Evolutionary conservation across 2,888 invertebrate species (phyloP).

Genomic region (Caenorhabditis sp.): DNA sequence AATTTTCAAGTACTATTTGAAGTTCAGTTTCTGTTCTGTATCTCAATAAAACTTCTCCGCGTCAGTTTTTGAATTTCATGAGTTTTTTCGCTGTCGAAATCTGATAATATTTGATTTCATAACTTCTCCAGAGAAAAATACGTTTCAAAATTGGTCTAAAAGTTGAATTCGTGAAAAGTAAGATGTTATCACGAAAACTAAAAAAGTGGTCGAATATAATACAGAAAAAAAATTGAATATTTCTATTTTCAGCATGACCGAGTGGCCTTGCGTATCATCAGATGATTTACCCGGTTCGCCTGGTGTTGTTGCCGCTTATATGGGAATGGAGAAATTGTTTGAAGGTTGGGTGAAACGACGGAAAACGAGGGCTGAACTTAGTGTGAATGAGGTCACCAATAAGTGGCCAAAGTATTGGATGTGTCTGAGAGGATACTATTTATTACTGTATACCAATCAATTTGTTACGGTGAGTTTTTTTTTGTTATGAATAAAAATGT

Average conservation of each 20-base stretch:
- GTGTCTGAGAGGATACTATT: conserved; percentile 51
- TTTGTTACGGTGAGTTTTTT: conserved; percentile 44
- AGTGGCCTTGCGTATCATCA: conserved; percentile 18
- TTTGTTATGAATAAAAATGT: background rate
- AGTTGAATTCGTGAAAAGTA: too few relatives aligned
- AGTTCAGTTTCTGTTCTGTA: too few relatives aligned
- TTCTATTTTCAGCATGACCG: conserved; percentile 25
- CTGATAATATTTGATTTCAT: too few relatives aligned
- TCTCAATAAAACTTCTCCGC: too few relatives aligned
- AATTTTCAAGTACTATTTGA: too few relatives aligned
- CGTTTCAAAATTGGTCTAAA: too few relatives aligned
- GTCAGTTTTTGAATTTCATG: too few relatives aligned
- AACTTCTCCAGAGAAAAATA: too few relatives aligned
- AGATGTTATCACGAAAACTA: background rate
- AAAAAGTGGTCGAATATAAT: background rate
- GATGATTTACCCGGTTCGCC: conserved; percentile 34
- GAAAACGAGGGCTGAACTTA: conserved; percentile 54
- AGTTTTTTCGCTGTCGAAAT: too few relatives aligned
- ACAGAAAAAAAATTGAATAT: background rate
- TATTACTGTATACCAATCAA: conserved; percentile 61
- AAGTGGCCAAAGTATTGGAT: conserved; percentile 69
- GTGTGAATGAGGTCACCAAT: conserved; percentile 47
- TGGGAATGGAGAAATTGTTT: conserved; percentile 45
- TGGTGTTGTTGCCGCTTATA: conserved; percentile 15
- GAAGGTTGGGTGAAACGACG: conserved; percentile 60